Percentiles rank a stretch among this genome's conserved stretches.
Conservation (phyloP, 1,140 invertebrate species). For the Apis laboriosa region DNA sequence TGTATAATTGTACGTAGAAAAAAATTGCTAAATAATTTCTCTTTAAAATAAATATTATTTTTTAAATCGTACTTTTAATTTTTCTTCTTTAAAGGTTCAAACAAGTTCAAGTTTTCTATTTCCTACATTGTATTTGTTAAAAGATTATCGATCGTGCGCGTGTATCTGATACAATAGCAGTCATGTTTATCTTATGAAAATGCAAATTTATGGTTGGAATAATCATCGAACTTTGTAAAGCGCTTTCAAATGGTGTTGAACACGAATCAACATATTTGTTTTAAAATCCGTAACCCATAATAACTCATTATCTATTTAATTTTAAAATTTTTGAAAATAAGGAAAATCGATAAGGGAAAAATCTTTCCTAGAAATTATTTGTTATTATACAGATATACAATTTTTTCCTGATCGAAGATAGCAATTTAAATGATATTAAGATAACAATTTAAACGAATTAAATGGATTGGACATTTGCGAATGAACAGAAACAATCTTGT, state of each 20-base stretch:
- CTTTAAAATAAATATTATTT: too few relatives aligned
- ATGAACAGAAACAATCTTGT: background rate
- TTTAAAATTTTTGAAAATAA: too few relatives aligned
- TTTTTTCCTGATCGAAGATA: too few relatives aligned
- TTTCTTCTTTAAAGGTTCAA: background rate
- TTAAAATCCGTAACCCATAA: too few relatives aligned
- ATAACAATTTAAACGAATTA: background rate
- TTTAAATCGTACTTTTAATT: background rate
- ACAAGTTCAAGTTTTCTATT: background rate
- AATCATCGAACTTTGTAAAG: background rate
- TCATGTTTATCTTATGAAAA: background rate
- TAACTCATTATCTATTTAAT: too few relatives aligned
- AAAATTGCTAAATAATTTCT: too few relatives aligned
- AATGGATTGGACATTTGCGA: background rate
- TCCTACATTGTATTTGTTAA: background rate
- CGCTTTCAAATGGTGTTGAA: background rate
- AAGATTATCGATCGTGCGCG: background rate
- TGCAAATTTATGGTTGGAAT: background rate
- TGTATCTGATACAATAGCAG: too few relatives aligned
- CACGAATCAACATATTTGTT: background rate
- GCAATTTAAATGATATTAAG: too few relatives aligned
- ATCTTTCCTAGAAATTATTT: too few relatives aligned
- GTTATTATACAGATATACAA: too few relatives aligned
- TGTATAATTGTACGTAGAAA: too few relatives aligned
- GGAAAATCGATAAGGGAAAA: too few relatives aligned